Base-by-base conservation (phyloP, 2,888 invertebrate genomes). In the Lycia hirtaria region DNA sequence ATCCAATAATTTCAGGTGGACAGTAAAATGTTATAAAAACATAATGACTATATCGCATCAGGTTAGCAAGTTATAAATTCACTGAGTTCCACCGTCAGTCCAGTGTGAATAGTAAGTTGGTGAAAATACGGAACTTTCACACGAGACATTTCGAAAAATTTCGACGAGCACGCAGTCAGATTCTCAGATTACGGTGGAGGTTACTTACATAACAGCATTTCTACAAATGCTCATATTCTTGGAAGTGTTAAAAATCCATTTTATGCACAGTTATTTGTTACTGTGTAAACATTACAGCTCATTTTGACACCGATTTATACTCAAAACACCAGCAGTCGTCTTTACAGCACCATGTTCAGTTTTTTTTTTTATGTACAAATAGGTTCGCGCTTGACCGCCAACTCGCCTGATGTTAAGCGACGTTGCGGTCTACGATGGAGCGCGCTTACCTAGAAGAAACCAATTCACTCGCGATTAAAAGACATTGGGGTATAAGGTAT, bases 121-220 rank as follows among this genome's bases (percentile, higher is more conserved):
- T 65, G 72, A 73, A 75, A 75, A 74, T 67, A 55, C 60, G 63
- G 52, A 72, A 72, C 75, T 76, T 76, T 76, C 76, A 73, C 75
- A 73, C 69, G 68, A 60, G 62, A 67, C 59, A 69, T 67, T 62
- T 55, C 22, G 41, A 64, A 65, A 69, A 71, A 67, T 63, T 62
- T 65, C 67, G 62, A 58, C 48, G 60, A 58, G 60, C 63, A 60
- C 56, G 62, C 56, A 47, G 56, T 50, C 48, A 32, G 62, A 64
- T 62, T 56, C 54, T 62, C 59, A 50, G 63, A 65, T 65, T 65
- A 56, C 61, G 22, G 47, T 10, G 32, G 54, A 38, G 62, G 30
- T 44, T 44, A 43, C 28, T 66, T 64, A 59, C 58, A 55, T 62
- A 66, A 66, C 57, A 59, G 48, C 40, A 61, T 59, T 59, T 65